Evolutionary conservation across 2,888 invertebrate species (phyloP).

Genomic region (Drosophila meridiana): DNA sequence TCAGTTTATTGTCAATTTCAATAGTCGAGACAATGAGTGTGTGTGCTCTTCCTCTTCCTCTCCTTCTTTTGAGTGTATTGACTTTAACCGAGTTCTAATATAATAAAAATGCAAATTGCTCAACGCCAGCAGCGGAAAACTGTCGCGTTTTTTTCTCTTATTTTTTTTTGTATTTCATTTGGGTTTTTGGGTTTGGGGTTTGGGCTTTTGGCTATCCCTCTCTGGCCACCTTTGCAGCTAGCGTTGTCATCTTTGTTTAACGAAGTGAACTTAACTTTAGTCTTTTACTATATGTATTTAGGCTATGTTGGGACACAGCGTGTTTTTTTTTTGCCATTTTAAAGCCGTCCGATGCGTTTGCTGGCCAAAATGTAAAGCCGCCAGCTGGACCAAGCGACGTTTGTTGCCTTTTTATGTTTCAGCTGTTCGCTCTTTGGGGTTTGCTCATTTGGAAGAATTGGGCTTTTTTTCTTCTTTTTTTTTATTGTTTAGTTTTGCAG

Average conservation of each 20-base stretch:
- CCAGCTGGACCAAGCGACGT: conserved; percentile 39
- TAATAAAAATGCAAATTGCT: conserved; percentile 83
- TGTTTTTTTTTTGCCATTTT: conserved; percentile 26
- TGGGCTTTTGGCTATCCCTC: background rate
- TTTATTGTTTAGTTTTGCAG: conserved; percentile 18
- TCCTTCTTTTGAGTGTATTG: conserved; percentile 57
- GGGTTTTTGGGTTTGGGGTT: background rate
- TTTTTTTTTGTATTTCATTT: background rate
- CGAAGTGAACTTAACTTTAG: conserved; percentile 66
- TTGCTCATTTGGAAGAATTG: conserved; percentile 73
- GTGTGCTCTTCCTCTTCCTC: conserved; percentile 13
- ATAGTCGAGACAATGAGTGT: conserved; percentile 56
- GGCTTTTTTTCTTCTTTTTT: conserved; percentile 22
- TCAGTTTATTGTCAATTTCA: conserved; percentile 54
- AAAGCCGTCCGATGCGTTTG: conserved; percentile 27
- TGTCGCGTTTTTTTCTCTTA: conserved; percentile 40
- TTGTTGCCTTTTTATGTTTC: conserved; percentile 38
- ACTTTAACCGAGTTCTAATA: conserved; percentile 76
- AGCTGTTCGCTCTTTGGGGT: conserved; percentile 27
- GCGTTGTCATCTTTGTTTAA: conserved; percentile 45
- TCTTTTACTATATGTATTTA: conserved; percentile 55
- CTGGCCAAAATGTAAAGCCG: conserved; percentile 27
- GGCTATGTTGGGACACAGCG: conserved; percentile 37
- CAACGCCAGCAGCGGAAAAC: conserved; percentile 54
- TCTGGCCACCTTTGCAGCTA: conserved; percentile 7